Evolutionary conservation across 2,113 vertebrate genomes (phyloP).

Genomic region (Jacana jacana): DNA sequence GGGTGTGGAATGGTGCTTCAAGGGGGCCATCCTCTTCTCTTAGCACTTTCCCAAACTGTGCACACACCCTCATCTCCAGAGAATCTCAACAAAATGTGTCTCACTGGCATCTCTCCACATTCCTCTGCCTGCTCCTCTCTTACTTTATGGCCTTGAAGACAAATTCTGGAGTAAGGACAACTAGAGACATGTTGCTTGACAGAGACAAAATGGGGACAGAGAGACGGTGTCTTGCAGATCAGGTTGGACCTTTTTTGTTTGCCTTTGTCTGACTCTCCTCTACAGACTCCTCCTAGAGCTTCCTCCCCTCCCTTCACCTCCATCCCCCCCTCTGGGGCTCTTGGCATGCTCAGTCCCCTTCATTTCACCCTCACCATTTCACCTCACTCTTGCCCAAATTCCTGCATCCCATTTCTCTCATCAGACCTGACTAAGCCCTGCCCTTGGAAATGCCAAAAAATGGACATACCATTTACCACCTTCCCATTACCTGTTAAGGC

Average conservation of each 20-base stretch:
- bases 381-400: neutral
- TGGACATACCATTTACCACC: neutral
- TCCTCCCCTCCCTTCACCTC: neutral
- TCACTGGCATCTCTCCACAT: neutral
- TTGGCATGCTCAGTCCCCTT: neutral
- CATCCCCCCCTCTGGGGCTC: neutral
- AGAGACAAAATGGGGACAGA: neutral
- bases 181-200: accelerated
- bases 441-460: neutral
- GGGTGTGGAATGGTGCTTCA: accelerated
- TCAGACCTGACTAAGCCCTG: neutral
- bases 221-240: neutral
- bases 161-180: neutral
- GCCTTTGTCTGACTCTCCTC: neutral
- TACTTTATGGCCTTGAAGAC: neutral
- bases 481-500: neutral
- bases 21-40: neutral
- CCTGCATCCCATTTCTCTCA: neutral
- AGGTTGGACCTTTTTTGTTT: neutral
- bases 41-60: neutral
- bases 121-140: neutral
- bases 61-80: neutral
- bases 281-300: neutral
- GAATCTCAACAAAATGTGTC: neutral
- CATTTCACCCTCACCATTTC: neutral